Evolutionary conservation across 2,113 vertebrate genomes (phyloP).

Genomic region (Procapra przewalskii): DNA sequence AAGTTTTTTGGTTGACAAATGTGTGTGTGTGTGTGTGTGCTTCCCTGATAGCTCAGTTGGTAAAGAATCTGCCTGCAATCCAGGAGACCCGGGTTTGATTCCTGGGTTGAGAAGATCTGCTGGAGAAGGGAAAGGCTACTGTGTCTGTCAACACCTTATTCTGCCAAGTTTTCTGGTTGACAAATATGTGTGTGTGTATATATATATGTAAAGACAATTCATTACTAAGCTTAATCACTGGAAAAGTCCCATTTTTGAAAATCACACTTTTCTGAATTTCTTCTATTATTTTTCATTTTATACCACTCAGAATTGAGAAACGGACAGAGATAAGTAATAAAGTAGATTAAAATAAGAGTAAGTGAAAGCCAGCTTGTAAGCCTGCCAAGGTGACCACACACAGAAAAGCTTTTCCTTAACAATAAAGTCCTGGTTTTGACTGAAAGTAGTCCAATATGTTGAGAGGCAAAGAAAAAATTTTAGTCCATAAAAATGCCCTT

Average conservation of each 20-base stretch:
- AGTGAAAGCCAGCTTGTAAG: neutral
- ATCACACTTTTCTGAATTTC: neutral
- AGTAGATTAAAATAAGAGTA: conserved; percentile 37
- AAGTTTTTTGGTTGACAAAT: neutral
- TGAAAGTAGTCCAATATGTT: conserved; percentile 31
- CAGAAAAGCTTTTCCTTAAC: neutral
- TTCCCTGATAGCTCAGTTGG: neutral
- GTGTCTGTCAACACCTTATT: neutral
- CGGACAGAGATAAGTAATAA: neutral
- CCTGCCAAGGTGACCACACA: neutral
- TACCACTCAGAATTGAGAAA: neutral
- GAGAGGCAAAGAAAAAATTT: conserved; percentile 25
- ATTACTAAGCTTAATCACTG: neutral
- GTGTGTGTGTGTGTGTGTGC: neutral
- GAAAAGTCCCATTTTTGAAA: neutral
- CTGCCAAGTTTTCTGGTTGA: neutral
- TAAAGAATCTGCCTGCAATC: neutral
- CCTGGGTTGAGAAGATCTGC: neutral
- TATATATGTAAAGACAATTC: neutral
- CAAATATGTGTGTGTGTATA: neutral
- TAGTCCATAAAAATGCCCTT: conserved; percentile 43
- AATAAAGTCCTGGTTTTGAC: neutral
- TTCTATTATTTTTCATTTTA: conserved; percentile 9
- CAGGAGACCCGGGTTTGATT: neutral
- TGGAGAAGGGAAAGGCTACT: neutral